Percentiles rank a stretch among this genome's conserved stretches.
These are phyloP conservation scores for Eretmodus cyanostictus DNA, from an alignment of 2,113 vertebrate genomes.

Conservation along the genomic window DNA sequence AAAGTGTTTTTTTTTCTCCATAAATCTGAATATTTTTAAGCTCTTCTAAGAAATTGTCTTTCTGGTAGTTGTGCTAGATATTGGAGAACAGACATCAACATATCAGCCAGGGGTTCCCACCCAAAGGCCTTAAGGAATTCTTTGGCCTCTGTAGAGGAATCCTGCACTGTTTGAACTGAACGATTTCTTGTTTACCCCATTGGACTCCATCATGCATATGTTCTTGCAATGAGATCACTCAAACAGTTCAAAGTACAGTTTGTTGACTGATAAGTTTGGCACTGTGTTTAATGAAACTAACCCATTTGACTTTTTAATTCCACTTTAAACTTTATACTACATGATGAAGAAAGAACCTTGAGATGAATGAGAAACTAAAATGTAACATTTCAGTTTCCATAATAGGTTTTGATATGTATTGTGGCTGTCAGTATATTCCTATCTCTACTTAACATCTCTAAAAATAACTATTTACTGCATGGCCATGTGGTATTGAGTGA, in stretches of 20 bases:
- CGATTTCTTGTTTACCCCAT: slow-evolving; percentile 51
- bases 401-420: neutral
- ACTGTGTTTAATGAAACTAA: neutral
- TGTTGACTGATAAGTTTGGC: neutral
- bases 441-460: neutral
- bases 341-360: neutral
- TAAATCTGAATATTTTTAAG: neutral
- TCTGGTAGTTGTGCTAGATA: neutral
- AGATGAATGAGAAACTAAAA: neutral
- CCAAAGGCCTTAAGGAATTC: slow-evolving; percentile 12
- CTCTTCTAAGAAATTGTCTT: neutral
- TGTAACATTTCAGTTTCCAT: neutral
- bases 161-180: slow-evolving; percentile 2
- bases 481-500: neutral
- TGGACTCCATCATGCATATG: slow-evolving; percentile 24
- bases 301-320: neutral
- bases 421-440: neutral
- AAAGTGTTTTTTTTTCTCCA: neutral
- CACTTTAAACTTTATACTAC: neutral
- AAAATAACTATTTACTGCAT: neutral
- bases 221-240: neutral
- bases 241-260: neutral
- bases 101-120: slow-evolving; percentile 11
- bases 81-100: neutral
- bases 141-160: neutral